Evolutionary conservation across 92 coral and sea anemone species (phyloP).

Genomic region (Micromussa lordhowensis): DNA sequence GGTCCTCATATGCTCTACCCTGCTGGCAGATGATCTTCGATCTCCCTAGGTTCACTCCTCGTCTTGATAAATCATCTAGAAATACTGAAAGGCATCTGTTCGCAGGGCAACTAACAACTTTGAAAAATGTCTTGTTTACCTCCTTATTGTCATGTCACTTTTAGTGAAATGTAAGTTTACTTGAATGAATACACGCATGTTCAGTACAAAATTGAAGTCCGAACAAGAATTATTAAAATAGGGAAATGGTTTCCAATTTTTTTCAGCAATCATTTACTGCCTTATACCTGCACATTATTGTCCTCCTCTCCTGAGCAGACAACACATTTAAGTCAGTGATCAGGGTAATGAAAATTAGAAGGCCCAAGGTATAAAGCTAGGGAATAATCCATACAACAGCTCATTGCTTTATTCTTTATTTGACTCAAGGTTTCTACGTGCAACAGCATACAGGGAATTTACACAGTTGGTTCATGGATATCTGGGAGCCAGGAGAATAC

Average conservation of each 20-base stretch:
- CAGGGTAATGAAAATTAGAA: too few species aligned
- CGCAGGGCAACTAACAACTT: neutral
- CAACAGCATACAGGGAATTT: constrained; percentile 51
- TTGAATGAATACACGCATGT: too few species aligned
- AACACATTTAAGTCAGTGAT: too few species aligned
- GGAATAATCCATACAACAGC: neutral
- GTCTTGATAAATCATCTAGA: neutral
- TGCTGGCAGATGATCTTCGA: neutral
- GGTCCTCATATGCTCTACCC: neutral
- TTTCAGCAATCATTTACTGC: neutral
- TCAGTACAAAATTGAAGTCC: too few species aligned
- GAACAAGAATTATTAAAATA: too few species aligned
- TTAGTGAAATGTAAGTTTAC: neutral
- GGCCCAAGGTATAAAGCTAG: too few species aligned
- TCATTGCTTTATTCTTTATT: neutral
- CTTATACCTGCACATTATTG: neutral
- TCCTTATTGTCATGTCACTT: neutral
- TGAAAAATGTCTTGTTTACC: neutral
- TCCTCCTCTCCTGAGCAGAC: too few species aligned
- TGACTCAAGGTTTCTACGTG: constrained; percentile 14
- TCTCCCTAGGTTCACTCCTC: neutral
- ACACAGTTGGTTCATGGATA: constrained; percentile 49
- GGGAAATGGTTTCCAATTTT: neutral
- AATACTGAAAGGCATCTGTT: neutral
- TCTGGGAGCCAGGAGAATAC: constrained; percentile 46